Evolutionary conservation across 2,797 vertebrate species (phyloP), one percentile per base, ranked within the genome.

Genomic region (Steatocranus sp.): DNA sequence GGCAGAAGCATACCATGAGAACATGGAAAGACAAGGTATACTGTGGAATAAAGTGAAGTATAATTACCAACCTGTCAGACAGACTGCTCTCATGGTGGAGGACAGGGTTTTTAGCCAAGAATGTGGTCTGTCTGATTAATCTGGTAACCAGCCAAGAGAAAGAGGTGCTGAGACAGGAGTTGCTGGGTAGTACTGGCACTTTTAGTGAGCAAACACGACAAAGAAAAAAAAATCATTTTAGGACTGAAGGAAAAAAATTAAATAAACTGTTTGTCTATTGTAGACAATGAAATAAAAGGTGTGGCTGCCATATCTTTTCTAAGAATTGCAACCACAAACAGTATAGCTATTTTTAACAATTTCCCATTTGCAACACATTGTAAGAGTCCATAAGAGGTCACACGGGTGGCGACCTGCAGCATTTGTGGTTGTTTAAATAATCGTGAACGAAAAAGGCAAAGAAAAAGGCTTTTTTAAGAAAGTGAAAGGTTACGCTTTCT

Each of bases 71-170:
- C 30, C 6, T 85, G 80, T 82, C 86, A 87, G 82, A 87, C 78
- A 75, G 83, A 87, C 56, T 43, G 43, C 75, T 81, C 88, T 86
- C 48, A 77, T 41, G 50, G 10, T 32, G 50, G 48, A 23, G 56
- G 78, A 50, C 68, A 32, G n/a, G 14, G 25, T 7, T 84, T 86
- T 34, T 46, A 85, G 38, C 79, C 87, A 84, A 49, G 83, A 92
- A 93, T 90, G 88, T 70, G 74, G 74, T 54, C 53, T 49, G 74
- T 87, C 86, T 92, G 84, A 91, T 88, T 85, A 80, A 83, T 80
- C 56, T 86, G 84, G 87, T 81, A 11, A 54, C 41, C n/a, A 77
- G 79, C 46, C 80, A 78, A 79, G 76, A n/a, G 68, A 38, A 63
- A 38, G 54, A 79, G 32, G 36, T 61, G 80, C 25, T 32, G 46